These are phyloP conservation scores for Caenorhabditis sp. DNA, from an alignment of 2,888 invertebrate genomes.

Conservation along the genomic window DNA sequence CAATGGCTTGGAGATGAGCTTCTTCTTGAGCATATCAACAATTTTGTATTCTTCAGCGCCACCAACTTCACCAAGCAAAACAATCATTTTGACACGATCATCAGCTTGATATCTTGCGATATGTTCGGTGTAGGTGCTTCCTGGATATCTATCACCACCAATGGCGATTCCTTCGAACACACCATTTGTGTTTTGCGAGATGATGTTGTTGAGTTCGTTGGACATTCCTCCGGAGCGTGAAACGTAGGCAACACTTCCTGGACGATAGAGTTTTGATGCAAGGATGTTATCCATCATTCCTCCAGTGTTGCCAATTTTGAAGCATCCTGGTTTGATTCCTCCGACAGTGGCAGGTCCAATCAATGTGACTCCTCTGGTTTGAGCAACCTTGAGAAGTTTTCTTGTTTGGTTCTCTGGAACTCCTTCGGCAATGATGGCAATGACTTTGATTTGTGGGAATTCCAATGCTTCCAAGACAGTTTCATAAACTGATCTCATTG, in stretches of 20 bases:
- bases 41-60: conserved; percentile 97
- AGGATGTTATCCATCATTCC: conserved; percentile 99
- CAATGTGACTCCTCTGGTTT: conserved; percentile 84
- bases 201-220: conserved; percentile 96
- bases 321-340: conserved; percentile 96
- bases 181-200: conserved; percentile 86
- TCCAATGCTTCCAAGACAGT: conserved; percentile 92
- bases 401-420: conserved; percentile 98
- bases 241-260: conserved; percentile 96
- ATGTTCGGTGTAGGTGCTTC: conserved; percentile 97
- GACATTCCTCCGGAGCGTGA: conserved; percentile 99
- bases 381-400: conserved; percentile 79
- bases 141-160: conserved; percentile 94
- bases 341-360: conserved; percentile 83
- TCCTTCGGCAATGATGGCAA: conserved; percentile 98
- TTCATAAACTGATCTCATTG: conserved; percentile 93
- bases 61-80: conserved; percentile 95
- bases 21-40: conserved; percentile 83
- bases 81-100: conserved; percentile 85
- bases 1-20: conserved; percentile 86
- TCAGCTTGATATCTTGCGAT: conserved; percentile 82
- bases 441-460: conserved; percentile 84
- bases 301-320: conserved; percentile 95
- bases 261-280: conserved; percentile 92
- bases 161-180: conserved; percentile 90